These are phyloP conservation scores for Drosophila pullipes DNA, from an alignment of 2,888 invertebrate genomes.

Conservation along the genomic window DNA sequence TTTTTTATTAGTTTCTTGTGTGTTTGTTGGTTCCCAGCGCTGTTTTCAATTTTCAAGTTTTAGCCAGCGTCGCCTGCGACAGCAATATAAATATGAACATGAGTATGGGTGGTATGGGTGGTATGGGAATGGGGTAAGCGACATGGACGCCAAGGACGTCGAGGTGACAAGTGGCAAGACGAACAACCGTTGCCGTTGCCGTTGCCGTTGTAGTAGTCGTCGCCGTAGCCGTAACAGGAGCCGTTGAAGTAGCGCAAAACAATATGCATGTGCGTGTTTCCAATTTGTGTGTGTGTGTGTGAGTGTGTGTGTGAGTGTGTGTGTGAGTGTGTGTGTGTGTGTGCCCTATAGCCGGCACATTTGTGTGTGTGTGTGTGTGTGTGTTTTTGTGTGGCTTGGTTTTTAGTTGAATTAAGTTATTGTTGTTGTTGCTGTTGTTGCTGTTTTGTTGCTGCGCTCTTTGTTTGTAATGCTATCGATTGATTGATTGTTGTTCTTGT, in stretches of 20 bases:
- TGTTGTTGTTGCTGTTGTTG: slow-evolving; percentile 27
- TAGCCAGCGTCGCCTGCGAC: slow-evolving; percentile 49
- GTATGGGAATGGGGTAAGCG: slow-evolving; percentile 15
- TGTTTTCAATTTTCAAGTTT: slow-evolving; percentile 32
- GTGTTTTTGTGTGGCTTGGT: slow-evolving; percentile 34
- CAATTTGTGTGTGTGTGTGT: slow-evolving; percentile 12
- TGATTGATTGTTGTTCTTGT: slow-evolving; percentile 40
- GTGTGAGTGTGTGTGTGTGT: slow-evolving; percentile 1
- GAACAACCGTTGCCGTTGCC: neutral
- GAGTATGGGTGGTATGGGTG: slow-evolving; percentile 20
- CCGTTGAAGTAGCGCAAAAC: slow-evolving; percentile 30
- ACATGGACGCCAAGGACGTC: slow-evolving; percentile 46
- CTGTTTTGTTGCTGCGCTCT: slow-evolving; percentile 38
- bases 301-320: slow-evolving; percentile 7
- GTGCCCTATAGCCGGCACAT: slow-evolving; percentile 40
- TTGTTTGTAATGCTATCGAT: slow-evolving; percentile 49
- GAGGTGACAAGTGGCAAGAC: slow-evolving; percentile 53
- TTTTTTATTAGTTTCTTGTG: slow-evolving; percentile 25
- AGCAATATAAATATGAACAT: slow-evolving; percentile 36
- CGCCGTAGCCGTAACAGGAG: slow-evolving; percentile 37
- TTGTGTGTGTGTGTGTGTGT: slow-evolving; percentile 30
- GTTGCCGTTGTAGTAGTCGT: slow-evolving; percentile 5
- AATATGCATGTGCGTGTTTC: slow-evolving; percentile 43
- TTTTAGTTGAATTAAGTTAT: slow-evolving; percentile 47
- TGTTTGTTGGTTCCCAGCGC: slow-evolving; percentile 55